Conservation (phyloP, 2,797 vertebrate species). For the Esox lucius region DNA sequence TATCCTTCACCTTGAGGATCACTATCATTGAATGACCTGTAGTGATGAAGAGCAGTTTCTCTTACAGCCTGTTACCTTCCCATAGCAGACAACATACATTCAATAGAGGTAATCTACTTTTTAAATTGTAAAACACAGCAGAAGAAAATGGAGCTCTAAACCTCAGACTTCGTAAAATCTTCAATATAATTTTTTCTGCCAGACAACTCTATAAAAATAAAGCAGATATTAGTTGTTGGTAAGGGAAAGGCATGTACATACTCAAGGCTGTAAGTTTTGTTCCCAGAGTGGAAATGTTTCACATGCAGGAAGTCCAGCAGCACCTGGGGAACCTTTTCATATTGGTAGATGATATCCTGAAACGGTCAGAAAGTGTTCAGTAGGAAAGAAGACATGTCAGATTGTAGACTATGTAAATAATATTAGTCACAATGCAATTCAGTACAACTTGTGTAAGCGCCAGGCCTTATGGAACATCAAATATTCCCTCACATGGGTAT, state of each 20-base stretch:
- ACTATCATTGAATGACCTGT: slow-evolving; percentile 67
- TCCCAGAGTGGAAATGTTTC: slow-evolving; percentile 75
- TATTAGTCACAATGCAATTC: background rate
- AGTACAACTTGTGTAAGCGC: background rate
- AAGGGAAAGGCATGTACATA: slow-evolving; percentile 50
- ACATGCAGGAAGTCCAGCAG: slow-evolving; percentile 79
- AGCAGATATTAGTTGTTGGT: background rate
- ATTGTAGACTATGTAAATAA: background rate
- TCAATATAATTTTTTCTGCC: background rate
- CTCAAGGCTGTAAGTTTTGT: slow-evolving; percentile 71
- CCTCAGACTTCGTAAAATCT: background rate
- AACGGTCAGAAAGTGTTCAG: slow-evolving; percentile 1
- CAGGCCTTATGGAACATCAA: background rate
- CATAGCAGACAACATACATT: background rate
- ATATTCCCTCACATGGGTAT: background rate
- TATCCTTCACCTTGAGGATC: slow-evolving; percentile 55
- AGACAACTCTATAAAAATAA: slow-evolving; percentile 2
- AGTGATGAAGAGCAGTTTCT: slow-evolving; percentile 6
- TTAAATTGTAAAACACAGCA: background rate
- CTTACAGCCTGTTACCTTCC: background rate
- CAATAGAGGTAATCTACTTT: background rate
- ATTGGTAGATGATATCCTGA: slow-evolving; percentile 72
- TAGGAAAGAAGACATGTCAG: background rate
- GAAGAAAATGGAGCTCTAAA: background rate
- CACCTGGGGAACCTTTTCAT: slow-evolving; percentile 75